phyloP scores from a whole-genome alignment of 1,140 invertebrate species.

The Drosophila virilis region DNA sequence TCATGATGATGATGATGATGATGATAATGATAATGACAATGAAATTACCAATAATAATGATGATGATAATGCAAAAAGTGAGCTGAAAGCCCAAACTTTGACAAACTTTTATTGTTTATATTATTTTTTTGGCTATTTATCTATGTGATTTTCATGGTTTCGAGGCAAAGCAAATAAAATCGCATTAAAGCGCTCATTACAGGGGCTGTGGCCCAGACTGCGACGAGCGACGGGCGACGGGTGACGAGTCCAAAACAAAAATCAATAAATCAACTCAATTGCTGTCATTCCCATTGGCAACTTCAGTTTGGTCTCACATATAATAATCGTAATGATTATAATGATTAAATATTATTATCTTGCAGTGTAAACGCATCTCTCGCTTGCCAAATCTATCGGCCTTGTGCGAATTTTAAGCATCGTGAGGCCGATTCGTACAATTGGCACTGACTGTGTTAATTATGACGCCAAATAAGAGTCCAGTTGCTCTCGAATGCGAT shows the following conservation, averaged over 20 bases:
- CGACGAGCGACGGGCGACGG: neutral
- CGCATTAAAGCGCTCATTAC: conserved; percentile 53
- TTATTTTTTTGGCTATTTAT: conserved; percentile 25
- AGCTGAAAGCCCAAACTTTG: conserved; percentile 14
- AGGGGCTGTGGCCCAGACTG: conserved; percentile 22
- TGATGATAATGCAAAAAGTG: conserved; percentile 10
- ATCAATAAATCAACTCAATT: conserved; percentile 41
- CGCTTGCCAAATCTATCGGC: conserved; percentile 58
- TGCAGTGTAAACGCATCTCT: conserved; percentile 7
- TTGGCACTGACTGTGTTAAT: conserved; percentile 66
- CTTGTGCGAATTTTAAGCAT: conserved; percentile 65
- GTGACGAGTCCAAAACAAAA: conserved; percentile 1
- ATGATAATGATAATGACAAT: conserved; percentile 34
- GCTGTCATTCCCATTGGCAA: conserved; percentile 36
- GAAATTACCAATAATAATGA: conserved; percentile 13
- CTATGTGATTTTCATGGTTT: conserved; percentile 44
- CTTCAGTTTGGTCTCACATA: conserved; percentile 52
- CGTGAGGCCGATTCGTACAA: conserved; percentile 14
- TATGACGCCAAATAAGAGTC: conserved; percentile 48
- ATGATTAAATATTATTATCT: conserved; percentile 58
- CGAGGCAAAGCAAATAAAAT: conserved; percentile 64
- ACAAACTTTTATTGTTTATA: conserved; percentile 36
- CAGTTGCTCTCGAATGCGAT: conserved; percentile 30
- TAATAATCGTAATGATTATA: conserved; percentile 65
- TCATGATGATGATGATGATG: conserved; percentile 45